Percentiles rank a stretch among this genome's conserved stretches.
Evolutionary conservation across 2,113 vertebrate genomes (phyloP).

Genomic region (Origma solitaria): DNA sequence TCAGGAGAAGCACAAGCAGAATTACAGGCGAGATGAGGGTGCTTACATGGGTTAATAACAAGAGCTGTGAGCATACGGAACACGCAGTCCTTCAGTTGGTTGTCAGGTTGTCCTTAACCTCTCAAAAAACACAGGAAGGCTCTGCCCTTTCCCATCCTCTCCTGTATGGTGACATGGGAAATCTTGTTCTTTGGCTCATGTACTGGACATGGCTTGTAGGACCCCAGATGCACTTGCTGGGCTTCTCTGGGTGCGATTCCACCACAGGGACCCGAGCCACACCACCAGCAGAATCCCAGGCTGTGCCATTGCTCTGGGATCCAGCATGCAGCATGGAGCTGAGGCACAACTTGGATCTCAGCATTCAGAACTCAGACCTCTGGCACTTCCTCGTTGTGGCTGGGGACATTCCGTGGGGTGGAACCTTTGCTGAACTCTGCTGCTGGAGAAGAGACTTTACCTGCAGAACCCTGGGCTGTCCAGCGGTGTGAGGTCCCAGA

Average conservation of each 20-base stretch:
- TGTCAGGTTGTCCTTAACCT: not conserved
- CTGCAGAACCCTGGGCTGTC: not conserved
- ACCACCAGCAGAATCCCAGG: not conserved
- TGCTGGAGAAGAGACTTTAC: not conserved
- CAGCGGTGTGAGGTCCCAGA: not conserved
- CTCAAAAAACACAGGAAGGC: not conserved
- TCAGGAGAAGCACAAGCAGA: not conserved
- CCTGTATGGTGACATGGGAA: not conserved
- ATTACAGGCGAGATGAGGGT: not conserved
- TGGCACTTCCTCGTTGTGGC: rapidly evolving
- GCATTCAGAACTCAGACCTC: not conserved
- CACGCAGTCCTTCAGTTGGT: not conserved
- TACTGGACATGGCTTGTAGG: rapidly evolving
- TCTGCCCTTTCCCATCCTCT: not conserved
- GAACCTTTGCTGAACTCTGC: not conserved
- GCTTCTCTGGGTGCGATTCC: not conserved
- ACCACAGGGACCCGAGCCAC: not conserved
- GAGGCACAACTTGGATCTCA: not conserved
- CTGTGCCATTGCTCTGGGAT: not conserved
- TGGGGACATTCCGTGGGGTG: not conserved
- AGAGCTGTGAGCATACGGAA: not conserved
- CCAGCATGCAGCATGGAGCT: not conserved
- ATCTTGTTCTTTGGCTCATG: not conserved
- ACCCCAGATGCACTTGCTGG: not conserved
- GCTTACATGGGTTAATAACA: not conserved